phyloP scores from a whole-genome alignment of 2,797 vertebrate species.

The Trichosurus vulpecula region DNA sequence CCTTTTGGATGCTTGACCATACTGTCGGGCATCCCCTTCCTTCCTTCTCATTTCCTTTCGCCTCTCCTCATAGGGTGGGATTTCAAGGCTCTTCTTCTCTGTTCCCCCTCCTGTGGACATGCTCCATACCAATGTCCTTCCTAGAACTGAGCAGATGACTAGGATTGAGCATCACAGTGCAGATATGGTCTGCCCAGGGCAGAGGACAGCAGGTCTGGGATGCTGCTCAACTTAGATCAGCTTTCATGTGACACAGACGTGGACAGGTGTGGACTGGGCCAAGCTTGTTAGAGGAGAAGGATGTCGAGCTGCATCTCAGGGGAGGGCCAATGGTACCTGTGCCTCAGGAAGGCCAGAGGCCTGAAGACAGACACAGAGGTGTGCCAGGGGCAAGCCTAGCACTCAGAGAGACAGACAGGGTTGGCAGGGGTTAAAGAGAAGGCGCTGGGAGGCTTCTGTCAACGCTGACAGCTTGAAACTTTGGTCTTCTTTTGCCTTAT shows the following conservation, averaged over 20 bases:
- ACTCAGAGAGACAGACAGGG: background rate
- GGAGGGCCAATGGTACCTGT: background rate
- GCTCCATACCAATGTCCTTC: background rate
- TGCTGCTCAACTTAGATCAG: background rate
- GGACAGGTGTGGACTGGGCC: background rate
- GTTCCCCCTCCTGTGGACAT: background rate
- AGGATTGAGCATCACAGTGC: background rate
- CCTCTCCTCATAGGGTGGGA: background rate
- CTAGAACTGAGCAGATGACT: background rate
- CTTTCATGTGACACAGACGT: background rate
- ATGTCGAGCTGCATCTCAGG: background rate
- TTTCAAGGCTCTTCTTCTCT: background rate
- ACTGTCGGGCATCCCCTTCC: background rate
- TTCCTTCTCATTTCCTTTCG: background rate
- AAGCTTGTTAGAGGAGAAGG: background rate
- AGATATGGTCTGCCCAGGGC: background rate
- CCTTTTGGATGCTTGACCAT: background rate
- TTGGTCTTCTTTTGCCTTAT: background rate
- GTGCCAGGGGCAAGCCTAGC: background rate
- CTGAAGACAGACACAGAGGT: background rate
- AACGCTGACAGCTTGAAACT: background rate
- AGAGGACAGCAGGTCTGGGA: background rate
- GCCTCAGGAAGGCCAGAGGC: background rate
- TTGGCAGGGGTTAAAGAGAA: background rate
- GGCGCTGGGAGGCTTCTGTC: background rate